A percentile compares a stretch with the other conserved stretches of the same genome.
These are phyloP conservation scores for Patiria miniata DNA, from an alignment of 35 echinoderm and acorn worm species.

Conservation along the genomic window DNA sequence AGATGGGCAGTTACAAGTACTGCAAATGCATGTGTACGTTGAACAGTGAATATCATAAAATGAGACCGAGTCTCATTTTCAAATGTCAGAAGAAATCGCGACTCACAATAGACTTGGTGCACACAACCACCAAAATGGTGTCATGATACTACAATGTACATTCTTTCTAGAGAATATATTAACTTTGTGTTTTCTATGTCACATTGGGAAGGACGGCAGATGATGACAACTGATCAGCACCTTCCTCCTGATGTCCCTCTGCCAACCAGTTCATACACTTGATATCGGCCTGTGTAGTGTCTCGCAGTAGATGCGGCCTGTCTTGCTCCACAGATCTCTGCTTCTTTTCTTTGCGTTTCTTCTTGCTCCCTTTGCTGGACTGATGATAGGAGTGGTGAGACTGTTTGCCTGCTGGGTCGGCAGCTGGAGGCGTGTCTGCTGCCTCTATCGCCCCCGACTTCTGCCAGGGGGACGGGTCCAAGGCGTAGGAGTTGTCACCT, in stretches of 20 bases:
- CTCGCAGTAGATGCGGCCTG: not conserved
- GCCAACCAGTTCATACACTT: not conserved
- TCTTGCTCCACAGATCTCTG: not conserved
- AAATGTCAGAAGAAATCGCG: no score
- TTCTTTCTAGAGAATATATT: no score
- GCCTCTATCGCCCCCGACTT: not conserved
- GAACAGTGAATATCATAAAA: no score
- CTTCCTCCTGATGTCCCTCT: constrained; percentile 1
- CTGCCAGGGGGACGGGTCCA: not conserved
- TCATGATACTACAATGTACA: no score
- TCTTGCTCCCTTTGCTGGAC: not conserved
- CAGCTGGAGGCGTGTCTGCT: not conserved
- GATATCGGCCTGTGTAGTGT: not conserved
- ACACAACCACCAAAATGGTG: no score
- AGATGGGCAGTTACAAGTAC: no score
- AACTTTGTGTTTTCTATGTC: no score
- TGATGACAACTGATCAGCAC: no score
- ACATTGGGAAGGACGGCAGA: no score
- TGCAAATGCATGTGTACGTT: no score
- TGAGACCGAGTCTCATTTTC: no score
- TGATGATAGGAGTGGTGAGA: not conserved
- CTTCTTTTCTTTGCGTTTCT: constrained; percentile 10
- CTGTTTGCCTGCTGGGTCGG: not conserved
- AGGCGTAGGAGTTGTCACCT: not conserved
- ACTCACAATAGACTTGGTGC: no score